Conservation (phyloP, 2,113 vertebrate species). For the Antigone vipio region DNA sequence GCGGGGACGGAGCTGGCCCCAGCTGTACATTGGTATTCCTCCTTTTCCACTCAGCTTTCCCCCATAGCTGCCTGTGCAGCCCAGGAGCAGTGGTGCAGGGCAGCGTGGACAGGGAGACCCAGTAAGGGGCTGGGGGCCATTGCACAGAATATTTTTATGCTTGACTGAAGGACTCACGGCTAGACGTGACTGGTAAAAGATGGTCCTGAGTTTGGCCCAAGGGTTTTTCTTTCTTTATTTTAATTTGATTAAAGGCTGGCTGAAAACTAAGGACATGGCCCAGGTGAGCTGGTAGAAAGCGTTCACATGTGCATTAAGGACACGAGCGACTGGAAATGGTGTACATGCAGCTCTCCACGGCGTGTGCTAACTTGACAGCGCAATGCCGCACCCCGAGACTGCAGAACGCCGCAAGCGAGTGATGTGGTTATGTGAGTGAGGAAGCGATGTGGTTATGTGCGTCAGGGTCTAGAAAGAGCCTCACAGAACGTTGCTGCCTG, state of each 20-base stretch:
- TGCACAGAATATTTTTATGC: not conserved
- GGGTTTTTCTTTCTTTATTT: not conserved
- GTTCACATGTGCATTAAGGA: fast-evolving
- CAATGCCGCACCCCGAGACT: fast-evolving
- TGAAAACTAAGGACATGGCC: not conserved
- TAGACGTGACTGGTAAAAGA: not conserved
- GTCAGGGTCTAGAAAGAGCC: not conserved
- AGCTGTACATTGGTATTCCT: not conserved
- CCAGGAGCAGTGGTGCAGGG: not conserved
- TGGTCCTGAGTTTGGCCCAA: not conserved
- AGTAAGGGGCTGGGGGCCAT: fast-evolving
- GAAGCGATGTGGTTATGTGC: not conserved
- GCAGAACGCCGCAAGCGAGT: fast-evolving
- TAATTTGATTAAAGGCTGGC: not conserved
- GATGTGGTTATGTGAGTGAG: fast-evolving
- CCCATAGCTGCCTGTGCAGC: not conserved
- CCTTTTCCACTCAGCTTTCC: not conserved
- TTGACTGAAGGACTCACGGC: not conserved
- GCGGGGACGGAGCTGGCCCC: not conserved
- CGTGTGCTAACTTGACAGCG: fast-evolving
- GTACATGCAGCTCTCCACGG: fast-evolving
- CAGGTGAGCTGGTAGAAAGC: not conserved
- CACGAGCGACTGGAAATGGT: fast-evolving
- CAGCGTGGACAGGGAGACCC: fast-evolving
- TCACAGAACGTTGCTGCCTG: not conserved